These are phyloP conservation scores for Drosophila equinoxialis DNA, from an alignment of 1,140 invertebrate species.

Conservation along the genomic window DNA sequence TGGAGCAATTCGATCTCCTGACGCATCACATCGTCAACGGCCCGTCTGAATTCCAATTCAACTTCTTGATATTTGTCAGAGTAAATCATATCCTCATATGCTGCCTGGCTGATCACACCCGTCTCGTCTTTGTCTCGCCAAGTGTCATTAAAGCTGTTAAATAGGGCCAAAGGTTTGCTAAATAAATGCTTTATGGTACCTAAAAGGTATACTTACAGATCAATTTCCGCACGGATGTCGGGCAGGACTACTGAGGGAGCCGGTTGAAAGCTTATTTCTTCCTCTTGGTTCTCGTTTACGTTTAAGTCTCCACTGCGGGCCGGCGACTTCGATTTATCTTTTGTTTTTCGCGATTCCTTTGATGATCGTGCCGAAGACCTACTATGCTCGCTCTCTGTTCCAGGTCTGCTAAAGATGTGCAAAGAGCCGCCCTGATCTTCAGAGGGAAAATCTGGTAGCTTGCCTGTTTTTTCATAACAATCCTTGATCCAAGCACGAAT, in stretches of 20 bases:
- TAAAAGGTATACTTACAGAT: conserved; percentile 83
- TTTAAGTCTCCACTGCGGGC: conserved; percentile 84
- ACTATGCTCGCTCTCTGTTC: conserved; percentile 89
- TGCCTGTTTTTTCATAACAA: conserved; percentile 91
- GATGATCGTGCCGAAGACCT: conserved; percentile 90
- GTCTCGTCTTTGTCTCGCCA: conserved; percentile 93
- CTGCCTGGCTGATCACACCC: conserved; percentile 86
- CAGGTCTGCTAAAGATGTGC: conserved; percentile 90
- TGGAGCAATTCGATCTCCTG: conserved; percentile 91
- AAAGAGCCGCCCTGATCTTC: conserved; percentile 94
- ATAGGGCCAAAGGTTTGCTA: not conserved
- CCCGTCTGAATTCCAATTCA: conserved; percentile 91
- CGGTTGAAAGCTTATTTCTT: conserved; percentile 84
- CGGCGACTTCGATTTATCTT: conserved; percentile 86
- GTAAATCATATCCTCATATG: conserved; percentile 92
- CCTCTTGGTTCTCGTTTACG: conserved; percentile 85
- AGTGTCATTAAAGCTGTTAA: conserved; percentile 87
- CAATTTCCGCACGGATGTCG: conserved; percentile 85
- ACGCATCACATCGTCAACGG: conserved; percentile 94
- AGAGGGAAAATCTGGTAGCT: conserved; percentile 95
- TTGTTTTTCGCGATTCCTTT: conserved; percentile 90
- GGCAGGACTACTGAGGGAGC: conserved; percentile 85
- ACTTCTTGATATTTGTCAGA: conserved; percentile 92
- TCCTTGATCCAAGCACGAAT: conserved; percentile 93
- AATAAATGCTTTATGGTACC: no score